Percentiles rank a stretch among this genome's conserved stretches.
Conservation (phyloP, 2,888 invertebrate genomes). For the Metopia argyrocephala region DNA sequence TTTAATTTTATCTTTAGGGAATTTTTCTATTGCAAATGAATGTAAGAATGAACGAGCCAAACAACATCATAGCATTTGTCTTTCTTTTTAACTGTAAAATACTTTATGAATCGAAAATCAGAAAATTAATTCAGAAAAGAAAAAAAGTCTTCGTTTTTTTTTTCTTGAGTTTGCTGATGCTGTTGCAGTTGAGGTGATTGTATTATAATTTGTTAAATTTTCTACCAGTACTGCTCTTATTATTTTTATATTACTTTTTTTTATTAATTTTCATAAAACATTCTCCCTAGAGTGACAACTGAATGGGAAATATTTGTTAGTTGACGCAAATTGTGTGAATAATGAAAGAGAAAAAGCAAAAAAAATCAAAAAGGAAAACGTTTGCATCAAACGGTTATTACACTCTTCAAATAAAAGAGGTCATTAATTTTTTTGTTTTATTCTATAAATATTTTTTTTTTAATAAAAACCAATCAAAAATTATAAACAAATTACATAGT, state of each 20-base stretch:
- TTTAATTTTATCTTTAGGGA: neutral
- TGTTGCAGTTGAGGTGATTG: conserved; percentile 15
- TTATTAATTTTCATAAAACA: neutral
- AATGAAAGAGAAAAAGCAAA: neutral
- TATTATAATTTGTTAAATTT: conserved; percentile 24
- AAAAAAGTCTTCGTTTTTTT: neutral
- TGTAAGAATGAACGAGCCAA: neutral
- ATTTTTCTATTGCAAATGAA: neutral
- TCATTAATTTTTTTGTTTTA: neutral
- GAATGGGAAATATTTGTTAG: conserved; percentile 30
- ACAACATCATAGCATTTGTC: no score
- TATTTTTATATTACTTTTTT: neutral
- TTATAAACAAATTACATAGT: no score
- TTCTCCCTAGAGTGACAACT: conserved; percentile 6
- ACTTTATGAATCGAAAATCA: conserved; percentile 9
- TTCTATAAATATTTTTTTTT: conserved; percentile 2
- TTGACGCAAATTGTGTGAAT: conserved; percentile 9
- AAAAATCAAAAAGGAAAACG: neutral
- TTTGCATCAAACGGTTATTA: conserved; percentile 2
- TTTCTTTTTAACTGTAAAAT: neutral
- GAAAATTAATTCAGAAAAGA: neutral
- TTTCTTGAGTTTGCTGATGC: neutral
- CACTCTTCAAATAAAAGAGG: conserved; percentile 8
- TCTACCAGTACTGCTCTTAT: neutral
- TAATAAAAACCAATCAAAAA: no score